A percentile compares a stretch with the other conserved stretches of the same genome.
phyloP scores from a whole-genome alignment of 2,888 invertebrate species.

The Dichetophora obliterata region DNA sequence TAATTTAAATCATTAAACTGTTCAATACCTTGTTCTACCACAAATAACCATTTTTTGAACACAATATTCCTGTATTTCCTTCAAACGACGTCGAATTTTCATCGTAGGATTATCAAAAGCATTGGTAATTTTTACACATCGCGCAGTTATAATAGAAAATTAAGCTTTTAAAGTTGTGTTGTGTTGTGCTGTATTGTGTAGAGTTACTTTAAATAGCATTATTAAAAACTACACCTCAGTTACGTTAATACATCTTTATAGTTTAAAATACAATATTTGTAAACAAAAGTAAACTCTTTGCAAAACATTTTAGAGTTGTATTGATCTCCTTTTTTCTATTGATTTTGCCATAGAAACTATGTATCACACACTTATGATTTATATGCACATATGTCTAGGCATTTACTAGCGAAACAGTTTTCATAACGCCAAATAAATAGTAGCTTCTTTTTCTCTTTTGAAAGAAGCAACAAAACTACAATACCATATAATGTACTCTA shows the following conservation, averaged over 20 bases:
- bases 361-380: background rate
- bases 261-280: background rate
- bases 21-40: constrained; percentile 52
- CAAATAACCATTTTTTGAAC: constrained; percentile 49
- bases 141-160: background rate
- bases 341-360: background rate
- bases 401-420: background rate
- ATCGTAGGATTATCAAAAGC: constrained; percentile 41
- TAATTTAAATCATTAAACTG: background rate
- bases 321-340: constrained; percentile 5
- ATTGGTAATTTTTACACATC: constrained; percentile 13
- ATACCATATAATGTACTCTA: background rate
- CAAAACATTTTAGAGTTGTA: background rate
- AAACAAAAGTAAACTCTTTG: background rate
- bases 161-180: background rate
- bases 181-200: background rate
- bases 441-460: background rate
- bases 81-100: constrained; percentile 55
- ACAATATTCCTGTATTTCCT: constrained; percentile 51
- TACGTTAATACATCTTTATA: background rate
- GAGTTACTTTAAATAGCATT: background rate
- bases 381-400: background rate
- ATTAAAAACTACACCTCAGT: background rate
- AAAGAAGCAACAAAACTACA: background rate
- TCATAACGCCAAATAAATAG: too few relatives aligned